phyloP scores from a whole-genome alignment of 92 coral and sea anemone species.

The Muricea muricata region DNA sequence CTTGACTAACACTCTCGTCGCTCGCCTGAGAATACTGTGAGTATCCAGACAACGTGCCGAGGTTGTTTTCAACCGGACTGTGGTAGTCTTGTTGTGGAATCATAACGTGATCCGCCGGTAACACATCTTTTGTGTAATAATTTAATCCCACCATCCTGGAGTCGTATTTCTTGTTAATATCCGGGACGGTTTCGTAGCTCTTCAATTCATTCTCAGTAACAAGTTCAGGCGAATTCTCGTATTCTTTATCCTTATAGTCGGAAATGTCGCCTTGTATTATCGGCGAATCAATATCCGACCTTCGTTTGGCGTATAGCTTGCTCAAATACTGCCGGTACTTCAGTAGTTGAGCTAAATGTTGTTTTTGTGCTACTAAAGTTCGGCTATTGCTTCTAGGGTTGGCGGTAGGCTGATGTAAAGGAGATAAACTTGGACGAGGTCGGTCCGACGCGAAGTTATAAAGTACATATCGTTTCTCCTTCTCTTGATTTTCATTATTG shows the following conservation, averaged over 20 bases:
- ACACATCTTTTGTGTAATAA: background rate
- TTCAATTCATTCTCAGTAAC: background rate
- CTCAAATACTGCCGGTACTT: background rate
- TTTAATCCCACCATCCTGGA: conserved; percentile 1
- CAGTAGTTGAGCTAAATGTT: background rate
- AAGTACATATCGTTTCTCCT: background rate
- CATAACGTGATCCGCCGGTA: background rate
- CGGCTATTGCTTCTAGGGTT: background rate
- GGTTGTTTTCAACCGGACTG: background rate
- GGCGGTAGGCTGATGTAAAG: background rate
- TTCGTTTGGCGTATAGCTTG: conserved; percentile 1
- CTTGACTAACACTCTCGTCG: background rate
- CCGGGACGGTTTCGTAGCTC: background rate
- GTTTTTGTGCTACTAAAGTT: background rate
- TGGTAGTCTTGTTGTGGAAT: conserved; percentile 14
- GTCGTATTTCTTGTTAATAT: conserved; percentile 25
- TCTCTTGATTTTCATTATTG: background rate
- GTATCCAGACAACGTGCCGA: background rate
- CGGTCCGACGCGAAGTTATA: background rate
- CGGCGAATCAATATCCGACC: conserved; percentile 36
- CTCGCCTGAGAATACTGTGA: background rate
- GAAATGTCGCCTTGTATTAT: background rate
- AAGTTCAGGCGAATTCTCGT: background rate
- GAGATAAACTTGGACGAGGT: background rate
- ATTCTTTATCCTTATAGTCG: background rate